Evolutionary conservation across 2,113 vertebrate genomes (phyloP), one percentile per base, ranked within the genome.

Genomic region (Gopherus evgoodei): DNA sequence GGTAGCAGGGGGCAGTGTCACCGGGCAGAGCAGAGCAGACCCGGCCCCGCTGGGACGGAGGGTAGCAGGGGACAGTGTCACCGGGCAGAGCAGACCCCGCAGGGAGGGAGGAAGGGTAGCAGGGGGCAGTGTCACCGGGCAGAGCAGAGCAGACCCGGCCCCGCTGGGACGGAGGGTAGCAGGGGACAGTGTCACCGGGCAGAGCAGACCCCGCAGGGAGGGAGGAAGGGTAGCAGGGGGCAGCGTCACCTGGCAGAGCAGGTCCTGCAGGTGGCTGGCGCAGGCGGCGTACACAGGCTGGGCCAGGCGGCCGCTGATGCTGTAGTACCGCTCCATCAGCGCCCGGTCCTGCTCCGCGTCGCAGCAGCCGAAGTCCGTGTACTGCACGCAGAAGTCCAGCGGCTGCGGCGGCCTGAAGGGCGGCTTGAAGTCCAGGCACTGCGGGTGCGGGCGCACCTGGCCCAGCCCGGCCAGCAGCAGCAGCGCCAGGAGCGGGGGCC

Each of bases 351-450:
- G 99, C 83, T 90, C 81, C 0, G 79, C 92, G 19, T 99, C 98
- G 91, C 99, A 99, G 98, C 99, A 99, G 97, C 99, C 99, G 82
- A 99, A 99, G 78, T 98, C 97, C 69, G 97, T 97, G 98, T 99
- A 99, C 97, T 98, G 99, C 2, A 97, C 93, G 98, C 99, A 99
- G 93, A 99, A 99, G 88, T 97, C 89, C 85, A 99, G 98, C 94
- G 98, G 98, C 85, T 93, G 91, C 69, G 96, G 98, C 56, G 99
- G 99, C 91, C 98, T 97, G 97, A 99, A 99, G n/a, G 99, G 99
- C 50, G 99, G 99, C 96, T 99, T 99, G 94, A 99, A 99, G 96
- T 99, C 99, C 98, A 99, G 94, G 97, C 99, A 99, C 96, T 99
- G 99, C 22, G 99, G 99, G 96, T 99, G 99, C 52, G 93, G 91